Conservation (phyloP, 2,888 invertebrate genomes). For the Blastobasis adustella region DNA sequence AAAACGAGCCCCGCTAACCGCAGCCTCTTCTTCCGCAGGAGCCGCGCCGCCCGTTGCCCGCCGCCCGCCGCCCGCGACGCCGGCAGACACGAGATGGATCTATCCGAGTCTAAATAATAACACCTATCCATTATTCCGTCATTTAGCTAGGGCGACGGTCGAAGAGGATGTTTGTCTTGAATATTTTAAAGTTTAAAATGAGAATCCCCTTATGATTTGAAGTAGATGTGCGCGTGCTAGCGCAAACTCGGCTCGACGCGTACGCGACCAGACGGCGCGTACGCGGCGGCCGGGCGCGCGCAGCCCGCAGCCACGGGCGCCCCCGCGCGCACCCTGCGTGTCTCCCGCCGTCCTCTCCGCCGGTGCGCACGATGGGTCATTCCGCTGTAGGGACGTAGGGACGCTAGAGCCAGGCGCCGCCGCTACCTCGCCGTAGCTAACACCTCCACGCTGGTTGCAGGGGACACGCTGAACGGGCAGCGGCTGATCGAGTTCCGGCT, state of each 20-base stretch:
- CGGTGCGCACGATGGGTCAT: constrained; percentile 47
- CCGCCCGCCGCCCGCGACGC: constrained; percentile 9
- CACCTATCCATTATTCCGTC: constrained; percentile 10
- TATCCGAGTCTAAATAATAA: constrained; percentile 16
- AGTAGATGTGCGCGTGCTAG: constrained; percentile 42
- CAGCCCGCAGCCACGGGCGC: constrained; percentile 63
- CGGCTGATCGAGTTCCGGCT: constrained; percentile 89
- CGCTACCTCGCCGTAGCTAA: background rate
- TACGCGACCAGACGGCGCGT: constrained; percentile 22
- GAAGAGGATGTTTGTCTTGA: too few species aligned
- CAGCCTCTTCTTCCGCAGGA: background rate
- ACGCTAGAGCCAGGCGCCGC: constrained; percentile 16
- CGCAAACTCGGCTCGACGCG: constrained; percentile 37
- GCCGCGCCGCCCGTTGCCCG: constrained; percentile 14
- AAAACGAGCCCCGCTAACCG: background rate
- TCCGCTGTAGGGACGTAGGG: constrained; percentile 42
- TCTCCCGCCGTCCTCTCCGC: constrained; percentile 19
- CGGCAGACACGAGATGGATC: constrained; percentile 23
- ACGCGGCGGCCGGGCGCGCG: constrained; percentile 40
- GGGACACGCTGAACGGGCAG: constrained; percentile 88
- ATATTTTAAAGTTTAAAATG: too few species aligned
- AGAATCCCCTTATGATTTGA: background rate
- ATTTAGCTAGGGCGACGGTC: constrained; percentile 19
- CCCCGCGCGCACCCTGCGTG: constrained; percentile 45
- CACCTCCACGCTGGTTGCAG: constrained; percentile 66